Evolutionary conservation across 2,888 invertebrate species (phyloP), one percentile per base, ranked within the genome.

Genomic region (Nymphalis c-album): DNA sequence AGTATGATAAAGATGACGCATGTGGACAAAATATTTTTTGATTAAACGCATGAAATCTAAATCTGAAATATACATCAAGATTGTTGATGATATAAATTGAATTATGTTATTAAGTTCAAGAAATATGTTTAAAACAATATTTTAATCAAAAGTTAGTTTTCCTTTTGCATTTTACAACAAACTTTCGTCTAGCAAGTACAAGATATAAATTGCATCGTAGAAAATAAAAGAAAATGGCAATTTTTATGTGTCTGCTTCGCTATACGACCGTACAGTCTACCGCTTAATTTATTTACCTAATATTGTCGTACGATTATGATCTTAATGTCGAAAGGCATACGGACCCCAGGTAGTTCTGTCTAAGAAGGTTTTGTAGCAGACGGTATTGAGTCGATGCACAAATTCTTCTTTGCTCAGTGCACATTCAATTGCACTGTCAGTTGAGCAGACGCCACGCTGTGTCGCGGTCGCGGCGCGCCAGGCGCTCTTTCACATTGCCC

Each of bases 191-290:
- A 66, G 53, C 70, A 31, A 64, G 55, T 68, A 48, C 64, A 51
- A 1, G 26, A 66, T 64, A 73, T 74, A 71, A 73, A 71, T 71
- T 70, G 70, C 71, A 58, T 40, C 60, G 61, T 69, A 67, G 22
- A 64, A 69, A 69, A 72, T 73, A 71, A 71, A 72, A 68, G 67
- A 71, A 67, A 72, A 74, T 74, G 69, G 67, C 71, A 70, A 66
- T 71, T 74, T 74, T 76, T 76, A 77, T 77, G 73, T 75, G 76
- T 76, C 75, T 77, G 71, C 71, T 67, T 64, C 62, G 70, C 65
- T 59, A 64, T 61, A 67, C 70, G 64, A 65, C 50, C 60, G 50
- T 63, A 63, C 66, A 64, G 45, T 53, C 20, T 20, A 46, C 53
- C 60, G 53, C 55, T 61, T 57, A n/a, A 57, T 40, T 57, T 66